Evolutionary conservation across 2,888 invertebrate species (phyloP), one percentile per base, ranked within the genome.

Genomic region (Mythimna albipuncta): DNA sequence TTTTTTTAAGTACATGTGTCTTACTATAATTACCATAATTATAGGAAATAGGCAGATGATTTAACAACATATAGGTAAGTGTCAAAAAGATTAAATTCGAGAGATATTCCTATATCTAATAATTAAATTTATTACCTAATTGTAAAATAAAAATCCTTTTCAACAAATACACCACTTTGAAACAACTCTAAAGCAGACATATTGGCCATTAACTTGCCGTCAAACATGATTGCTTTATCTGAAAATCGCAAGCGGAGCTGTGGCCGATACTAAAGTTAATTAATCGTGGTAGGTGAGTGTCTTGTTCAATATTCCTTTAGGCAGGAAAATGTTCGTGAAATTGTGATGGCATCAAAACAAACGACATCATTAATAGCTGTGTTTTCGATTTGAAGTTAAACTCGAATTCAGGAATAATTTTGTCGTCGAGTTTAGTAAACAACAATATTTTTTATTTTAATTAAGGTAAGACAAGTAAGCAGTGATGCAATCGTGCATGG

Each of bases 211-310:
- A 21, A 50, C 59, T 63, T 16, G n/a, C 13, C 26, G 64, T n/a
- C 26, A 64, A 64, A 70, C 35, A 61, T 52, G n/a, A 67, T 67
- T 64, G 54, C 52, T 65, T 68, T 58, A 71, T 69, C 44, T 47
- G 44, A 55, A 58, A 69, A 72, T 66, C 21, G n/a, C 50, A 57
- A 69, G 58, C 41, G 70, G 16, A 67, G 62, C 65, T 58, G 44
- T 26, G 62, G 50, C 19, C 19, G 35, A 44, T 63, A 59, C 32
- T 70, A 50, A 71, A 71, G 65, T 66, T 65, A 70, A 79, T 75
- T 65, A 74, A 58, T 75, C 65, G 35, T 63, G 62, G 54, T 63
- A 62, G 1, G 47, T 47, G 16, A 16, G 61, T 58, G 21, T 50
- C 69, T 44, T 58, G 61, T 64, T 64, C 66, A 61, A 21, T 59